Base-by-base conservation (phyloP, 2,888 invertebrate genomes). In the Apodemia mormo region DNA sequence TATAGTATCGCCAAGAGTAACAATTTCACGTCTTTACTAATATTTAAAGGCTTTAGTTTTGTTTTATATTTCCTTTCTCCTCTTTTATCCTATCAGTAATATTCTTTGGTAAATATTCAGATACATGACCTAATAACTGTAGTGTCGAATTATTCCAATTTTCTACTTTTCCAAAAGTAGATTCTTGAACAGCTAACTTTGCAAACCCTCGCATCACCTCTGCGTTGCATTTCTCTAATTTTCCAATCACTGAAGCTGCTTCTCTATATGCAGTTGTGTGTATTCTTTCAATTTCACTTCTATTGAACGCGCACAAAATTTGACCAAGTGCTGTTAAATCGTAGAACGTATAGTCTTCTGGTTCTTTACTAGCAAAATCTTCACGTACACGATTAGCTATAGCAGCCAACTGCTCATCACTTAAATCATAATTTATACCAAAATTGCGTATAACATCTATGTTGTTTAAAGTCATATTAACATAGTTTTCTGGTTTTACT, bases 271-370 rank as follows among this genome's bases (percentile, higher is more conserved):
- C 93, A 65, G 89, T 84, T 0, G 94, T 90, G 75, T 94, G 94
- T 69, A 95, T 94, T 68, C 86, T 82, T 45, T 84, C 84, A 66
- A 95, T 94, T 73, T 94, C 93, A 33, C 89, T 89, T 40, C 80
- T 81, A 75, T 94, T 94, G 69, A 94, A 94, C n/a, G 90, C 90
- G 76, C 95, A 95, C 2, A 95, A 76, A 72, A 95, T 94, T 77
- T 94, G 94, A 49, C 91, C 85, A 68, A 95, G 79, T 0, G 94
- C 92, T 56, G 80, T 83, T 68, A 95, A 82, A 81, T 95, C 95
- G 71, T 94, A 95, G 75, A 87, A 91, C 0, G 94, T 94, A 75
- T 94, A 94, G 72, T 94, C 94, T 72, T 94, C 89, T 0, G 94
- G 94, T 43, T 85, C 84, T 80, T 95, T 95, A 0, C 84, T 87